Evolutionary conservation across 2,113 vertebrate genomes (phyloP).

Genomic region (Silurus asotus): DNA sequence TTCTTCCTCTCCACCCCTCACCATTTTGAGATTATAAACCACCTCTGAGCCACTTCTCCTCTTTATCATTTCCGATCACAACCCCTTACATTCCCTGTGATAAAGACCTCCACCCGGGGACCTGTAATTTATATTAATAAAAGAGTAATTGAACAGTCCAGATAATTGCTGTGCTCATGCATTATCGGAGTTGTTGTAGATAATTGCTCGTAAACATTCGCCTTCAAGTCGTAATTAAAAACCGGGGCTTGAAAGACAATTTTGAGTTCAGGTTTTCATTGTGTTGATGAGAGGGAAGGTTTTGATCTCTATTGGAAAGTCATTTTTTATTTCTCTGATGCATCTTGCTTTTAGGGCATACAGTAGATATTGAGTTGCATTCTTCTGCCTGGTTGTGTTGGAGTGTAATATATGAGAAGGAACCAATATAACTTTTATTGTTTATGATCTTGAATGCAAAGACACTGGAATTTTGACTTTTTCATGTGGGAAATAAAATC

Average conservation of each 20-base stretch:
- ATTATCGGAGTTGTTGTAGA: neutral
- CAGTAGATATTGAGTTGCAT: neutral
- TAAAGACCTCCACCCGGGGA: neutral
- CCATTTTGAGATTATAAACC: constrained; percentile 6
- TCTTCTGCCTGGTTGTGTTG: neutral
- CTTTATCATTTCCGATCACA: neutral
- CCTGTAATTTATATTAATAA: constrained; percentile 18
- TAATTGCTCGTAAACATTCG: neutral
- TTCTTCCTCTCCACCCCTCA: neutral
- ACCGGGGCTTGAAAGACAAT: neutral
- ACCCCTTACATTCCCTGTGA: neutral
- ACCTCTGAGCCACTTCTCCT: neutral
- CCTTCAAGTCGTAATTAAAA: neutral
- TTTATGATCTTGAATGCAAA: neutral
- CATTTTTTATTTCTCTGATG: neutral
- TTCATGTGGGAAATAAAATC: neutral
- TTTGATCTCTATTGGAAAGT: neutral
- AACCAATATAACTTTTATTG: neutral
- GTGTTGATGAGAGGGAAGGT: neutral
- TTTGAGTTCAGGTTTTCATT: neutral
- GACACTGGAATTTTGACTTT: neutral
- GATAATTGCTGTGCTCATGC: neutral
- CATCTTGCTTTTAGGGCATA: neutral
- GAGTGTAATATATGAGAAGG: neutral
- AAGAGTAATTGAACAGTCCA: neutral